Conservation (phyloP, 2,113 vertebrate genomes). For the Nerophis ophidion region DNA sequence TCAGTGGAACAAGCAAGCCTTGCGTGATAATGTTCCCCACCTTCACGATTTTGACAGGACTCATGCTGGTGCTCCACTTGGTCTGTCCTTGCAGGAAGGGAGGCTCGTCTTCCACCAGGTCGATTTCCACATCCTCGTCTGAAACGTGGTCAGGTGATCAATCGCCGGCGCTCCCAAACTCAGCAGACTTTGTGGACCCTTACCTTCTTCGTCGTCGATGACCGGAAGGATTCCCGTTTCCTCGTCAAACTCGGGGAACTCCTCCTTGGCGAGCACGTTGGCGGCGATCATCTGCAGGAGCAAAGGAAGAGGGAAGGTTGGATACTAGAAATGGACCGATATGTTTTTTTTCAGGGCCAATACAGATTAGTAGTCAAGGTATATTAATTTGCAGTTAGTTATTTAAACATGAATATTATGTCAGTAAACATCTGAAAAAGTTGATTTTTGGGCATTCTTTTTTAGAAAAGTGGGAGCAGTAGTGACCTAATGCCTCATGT, state of each 20-base stretch:
- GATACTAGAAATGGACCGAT: too few relatives aligned
- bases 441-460: too few relatives aligned
- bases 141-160: background rate
- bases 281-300: constrained; percentile 91
- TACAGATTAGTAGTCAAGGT: too few relatives aligned
- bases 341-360: too few relatives aligned
- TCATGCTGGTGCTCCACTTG: constrained; percentile 98
- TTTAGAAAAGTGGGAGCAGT: too few relatives aligned
- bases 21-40: constrained; percentile 50
- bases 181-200: too few relatives aligned
- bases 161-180: too few relatives aligned
- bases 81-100: constrained; percentile 95
- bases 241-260: constrained; percentile 97
- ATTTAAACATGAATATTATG: too few relatives aligned
- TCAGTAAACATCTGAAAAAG: too few relatives aligned
- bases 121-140: constrained; percentile 98
- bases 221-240: constrained; percentile 97
- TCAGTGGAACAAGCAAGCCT: background rate
- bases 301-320: background rate
- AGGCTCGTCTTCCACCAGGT: constrained; percentile 95
- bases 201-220: constrained; percentile 97
- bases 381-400: too few relatives aligned
- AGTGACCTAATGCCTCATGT: too few relatives aligned
- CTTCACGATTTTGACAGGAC: constrained; percentile 98
- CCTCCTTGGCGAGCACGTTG: constrained; percentile 95